Evolutionary conservation across 2,797 vertebrate species (phyloP), one percentile per base, ranked within the genome.

Genomic region (Dendrocincla fuliginosa): DNA sequence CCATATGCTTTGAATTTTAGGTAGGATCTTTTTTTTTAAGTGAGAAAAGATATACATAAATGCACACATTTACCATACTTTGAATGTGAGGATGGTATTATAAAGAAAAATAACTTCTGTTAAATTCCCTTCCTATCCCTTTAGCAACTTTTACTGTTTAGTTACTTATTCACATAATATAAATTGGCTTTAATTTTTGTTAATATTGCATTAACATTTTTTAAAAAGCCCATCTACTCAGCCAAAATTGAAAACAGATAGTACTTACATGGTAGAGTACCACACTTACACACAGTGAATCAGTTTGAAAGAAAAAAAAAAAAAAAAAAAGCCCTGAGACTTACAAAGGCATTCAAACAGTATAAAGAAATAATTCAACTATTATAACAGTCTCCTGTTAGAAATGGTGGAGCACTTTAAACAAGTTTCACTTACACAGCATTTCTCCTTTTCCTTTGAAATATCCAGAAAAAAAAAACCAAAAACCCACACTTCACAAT

Each of bases 361-460:
- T 76, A 47, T 44, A 42, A 77, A 81, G 59, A 87, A 74, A 82
- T n/a, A 91, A 92, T 59, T 46, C 23, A 52, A 65, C 69, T 60
- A 33, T 75, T 91, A 64, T 53, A 23, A 78, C 47, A 79, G 59
- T 37, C 22, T 90, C 37, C 37, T 47, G 32, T 30, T 75, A 49
- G 56, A 91, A 94, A 57, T n/a, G 24, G 32, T 24, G 4, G 12
- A 81, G 41, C 10, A 19, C 18, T 87, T 88, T 25, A 35, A 91
- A 52, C 9, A 67, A 53, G 32, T 78, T 93, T 68, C 56, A 70
- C 37, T 93, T 70, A 56, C 16, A 59, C 9, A 57, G 47, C 35
- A 33, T 87, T 97, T 81, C 30, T 77, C 73, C 53, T 69, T 49
- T 16, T 71, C 32, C 57, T 95, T 89, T 49, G 55, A 94, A 95